Base-by-base conservation (phyloP, 2,797 vertebrate species). In the Arctocebus calabarensis region DNA sequence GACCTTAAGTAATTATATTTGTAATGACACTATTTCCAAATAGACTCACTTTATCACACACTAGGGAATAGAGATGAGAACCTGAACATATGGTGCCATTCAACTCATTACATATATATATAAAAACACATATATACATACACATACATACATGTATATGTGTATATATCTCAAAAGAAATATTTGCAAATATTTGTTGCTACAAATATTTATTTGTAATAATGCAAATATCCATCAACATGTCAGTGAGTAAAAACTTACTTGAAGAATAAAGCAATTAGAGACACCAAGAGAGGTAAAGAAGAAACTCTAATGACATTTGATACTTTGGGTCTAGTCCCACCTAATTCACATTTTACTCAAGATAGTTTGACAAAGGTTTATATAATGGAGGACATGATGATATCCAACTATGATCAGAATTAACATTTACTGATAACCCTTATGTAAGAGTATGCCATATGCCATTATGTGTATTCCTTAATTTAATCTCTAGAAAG, bases 401-500 rank as follows among this genome's bases (percentile, higher is more conserved):
- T 43, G 19, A 82, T 22, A 77, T 17, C 7, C 37, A 32, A 20
- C 23, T 78, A 77, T 77, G 27, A 32, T 20, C 8, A 79, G 43
- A 79, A 66, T 23, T 64, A 61, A 57, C 17, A 83, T 71, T 90
- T 71, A 75, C 45, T 78, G 29, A 79, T 9, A 70, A 84, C 1
- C 0, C 61, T n/a, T 43, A 66, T 52, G 0, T 45, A 59, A 45
- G 22, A 48, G 9, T n/a, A 83, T 45, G 17, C 0, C 6, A 11
- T 40, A 2, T 0, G 17, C 6, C 79, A 4, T 48, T 90, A 86
- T 85, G 74, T 64, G 1, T 9, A 48, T 57, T 73, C 9, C 27
- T 82, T 88, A 20, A 61, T 68, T 85, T 82, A 88, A 95, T 85
- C 8, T 8, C 22, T 82, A 82, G 0, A 82, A 22, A 62, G 13